These are phyloP conservation scores for Pimpla rufipes DNA, from an alignment of 2,888 invertebrate genomes.

Conservation along the genomic window DNA sequence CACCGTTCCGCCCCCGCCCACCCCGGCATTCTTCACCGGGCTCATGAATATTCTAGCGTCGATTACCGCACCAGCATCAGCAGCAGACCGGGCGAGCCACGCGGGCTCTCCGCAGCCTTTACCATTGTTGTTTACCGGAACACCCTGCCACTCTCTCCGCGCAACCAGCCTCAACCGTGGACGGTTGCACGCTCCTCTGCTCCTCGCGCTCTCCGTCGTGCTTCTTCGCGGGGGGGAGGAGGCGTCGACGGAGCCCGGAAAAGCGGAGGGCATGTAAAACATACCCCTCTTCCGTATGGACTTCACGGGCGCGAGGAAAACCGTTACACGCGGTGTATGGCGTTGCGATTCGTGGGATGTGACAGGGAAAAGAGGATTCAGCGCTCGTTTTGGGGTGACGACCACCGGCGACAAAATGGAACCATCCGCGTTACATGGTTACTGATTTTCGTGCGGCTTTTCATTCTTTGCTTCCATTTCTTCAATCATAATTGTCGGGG, in stretches of 20 bases:
- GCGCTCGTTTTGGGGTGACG: conserved; percentile 27
- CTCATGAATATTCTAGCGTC: conserved; percentile 80
- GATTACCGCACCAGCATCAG: conserved; percentile 71
- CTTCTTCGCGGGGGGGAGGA: conserved; percentile 21
- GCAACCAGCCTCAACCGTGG: conserved; percentile 55
- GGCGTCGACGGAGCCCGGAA: conserved; percentile 60
- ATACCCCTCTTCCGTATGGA: conserved; percentile 53
- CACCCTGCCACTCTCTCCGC: conserved; percentile 62
- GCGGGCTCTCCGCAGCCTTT: conserved; percentile 46
- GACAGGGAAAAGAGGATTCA: conserved; percentile 39
- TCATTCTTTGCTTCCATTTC: no score
- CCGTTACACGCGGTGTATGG: conserved; percentile 17
- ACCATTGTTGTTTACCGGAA: conserved; percentile 73
- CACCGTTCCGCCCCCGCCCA: conserved; percentile 48
- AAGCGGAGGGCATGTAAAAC: conserved; percentile 63
- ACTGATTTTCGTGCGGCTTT: no score
- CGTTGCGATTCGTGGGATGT: not conserved
- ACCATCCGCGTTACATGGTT: conserved; percentile 17
- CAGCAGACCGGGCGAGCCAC: conserved; percentile 52
- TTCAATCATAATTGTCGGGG: no score
- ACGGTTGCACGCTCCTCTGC: conserved; percentile 57
- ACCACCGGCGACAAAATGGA: conserved; percentile 58
- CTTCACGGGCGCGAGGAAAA: conserved; percentile 2
- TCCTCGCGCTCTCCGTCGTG: conserved; percentile 31
- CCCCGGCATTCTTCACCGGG: conserved; percentile 57